Base-by-base conservation (phyloP, 2,797 vertebrate genomes). In the Arrhamphus sclerolepis region DNA sequence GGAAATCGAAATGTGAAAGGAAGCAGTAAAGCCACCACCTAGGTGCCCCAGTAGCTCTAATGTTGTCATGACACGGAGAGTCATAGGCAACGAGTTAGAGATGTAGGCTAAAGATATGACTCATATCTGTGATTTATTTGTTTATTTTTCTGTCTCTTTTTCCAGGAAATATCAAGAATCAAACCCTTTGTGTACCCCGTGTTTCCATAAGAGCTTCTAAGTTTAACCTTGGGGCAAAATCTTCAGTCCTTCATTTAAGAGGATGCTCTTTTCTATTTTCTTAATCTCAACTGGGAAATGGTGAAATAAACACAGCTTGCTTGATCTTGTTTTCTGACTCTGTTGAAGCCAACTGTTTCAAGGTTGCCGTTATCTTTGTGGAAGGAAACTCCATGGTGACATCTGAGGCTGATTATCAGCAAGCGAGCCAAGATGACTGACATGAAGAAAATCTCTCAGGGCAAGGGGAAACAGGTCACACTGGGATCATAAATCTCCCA, bases 141-240 rank as follows among this genome's bases (percentile, higher is more conserved):
- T 14, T 38, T 11, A 10, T 2, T 16, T 29, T n/a, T n/a, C n/a
- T 49, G 17, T 43, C 46, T 56, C 46, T 16, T 19, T 58, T 53
- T 62, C 17, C 9, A 46, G 13, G 49, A 38, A 38, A 38, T 38
- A 38, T 38, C 13, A 73, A 24, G 16, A 70, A 68, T 48, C 20
- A 19, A 41, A 46, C 11, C 1, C 19, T 41, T 43, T 55, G 11
- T 29, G 5, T 26, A 26, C 24, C 24, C 24, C 9, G 11, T 38
- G 1, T 50, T 16, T 56, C 5, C 3, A 41, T 17, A 11, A 39
- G 19, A 49, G 2, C 41, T 31, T 8, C 16, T 26, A 39, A 56
- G 26, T 46, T 48, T 18, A 54, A 43, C 22, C 56, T 19, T n/a
- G 34, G 28, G 53, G 29, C 13, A 44, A 49, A 17, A 28, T 28